phyloP scores from a whole-genome alignment of 2,888 invertebrate genomes.

The Mesopsocus fuscifrons region DNA sequence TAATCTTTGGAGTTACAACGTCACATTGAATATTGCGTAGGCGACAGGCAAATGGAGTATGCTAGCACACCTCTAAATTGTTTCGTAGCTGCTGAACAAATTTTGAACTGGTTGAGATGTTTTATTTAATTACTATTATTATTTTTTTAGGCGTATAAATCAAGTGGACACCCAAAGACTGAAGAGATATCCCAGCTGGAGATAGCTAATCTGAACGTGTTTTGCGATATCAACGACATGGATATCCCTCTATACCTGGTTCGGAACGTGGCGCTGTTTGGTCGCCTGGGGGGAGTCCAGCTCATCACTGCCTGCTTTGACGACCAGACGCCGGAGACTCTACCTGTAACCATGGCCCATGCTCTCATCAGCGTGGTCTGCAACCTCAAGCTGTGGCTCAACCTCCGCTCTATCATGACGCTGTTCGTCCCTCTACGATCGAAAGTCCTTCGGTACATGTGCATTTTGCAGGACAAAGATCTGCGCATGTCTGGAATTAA shows the following conservation, averaged over 20 bases:
- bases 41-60: no score
- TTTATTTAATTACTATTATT: no score
- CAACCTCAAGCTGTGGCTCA: constrained; percentile 84
- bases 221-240: constrained; percentile 83
- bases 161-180: constrained; percentile 44
- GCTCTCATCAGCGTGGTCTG: constrained; percentile 81
- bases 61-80: no score
- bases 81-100: no score
- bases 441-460: constrained; percentile 81
- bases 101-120: no score
- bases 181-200: constrained; percentile 74
- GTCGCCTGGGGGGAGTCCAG: constrained; percentile 69
- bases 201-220: constrained; percentile 54
- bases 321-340: constrained; percentile 43
- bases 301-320: constrained; percentile 78
- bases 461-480: constrained; percentile 80
- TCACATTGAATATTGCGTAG: no score
- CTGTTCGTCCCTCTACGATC: constrained; percentile 73
- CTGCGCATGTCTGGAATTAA: constrained; percentile 71
- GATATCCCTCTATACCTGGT: constrained; percentile 81
- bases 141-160: constrained; percentile 20
- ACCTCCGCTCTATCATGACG: constrained; percentile 75
- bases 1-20: no score
- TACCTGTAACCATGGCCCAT: constrained; percentile 79
- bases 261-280: constrained; percentile 83